Percentiles rank a stretch among this genome's conserved stretches.
These are phyloP conservation scores for Zosterops lateralis DNA, from an alignment of 2,113 vertebrate genomes.

Conservation along the genomic window DNA sequence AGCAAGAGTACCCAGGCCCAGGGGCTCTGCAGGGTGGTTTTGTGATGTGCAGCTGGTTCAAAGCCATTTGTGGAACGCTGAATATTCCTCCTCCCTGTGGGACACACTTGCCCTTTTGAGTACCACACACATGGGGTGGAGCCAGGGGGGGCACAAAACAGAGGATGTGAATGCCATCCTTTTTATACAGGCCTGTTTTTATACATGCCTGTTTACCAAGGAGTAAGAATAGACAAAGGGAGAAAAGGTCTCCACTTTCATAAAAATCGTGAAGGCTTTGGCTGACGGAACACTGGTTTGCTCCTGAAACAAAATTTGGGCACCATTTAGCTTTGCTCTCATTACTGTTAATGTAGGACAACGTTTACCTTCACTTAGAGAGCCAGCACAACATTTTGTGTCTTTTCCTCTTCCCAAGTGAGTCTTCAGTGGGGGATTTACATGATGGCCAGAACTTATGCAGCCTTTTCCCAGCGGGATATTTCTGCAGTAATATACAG, in stretches of 20 bases:
- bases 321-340: neutral
- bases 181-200: neutral
- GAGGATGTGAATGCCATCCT: neutral
- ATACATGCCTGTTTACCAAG: neutral
- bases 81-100: slow-evolving; percentile 57
- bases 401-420: neutral
- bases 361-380: neutral
- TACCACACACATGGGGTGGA: neutral
- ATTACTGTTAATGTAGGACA: neutral
- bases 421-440: neutral
- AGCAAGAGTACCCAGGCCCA: slow-evolving; percentile 45
- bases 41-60: slow-evolving; percentile 54
- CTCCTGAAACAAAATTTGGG: neutral
- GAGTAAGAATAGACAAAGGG: neutral
- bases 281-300: neutral
- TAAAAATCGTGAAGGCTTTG: neutral
- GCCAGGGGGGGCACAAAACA: neutral
- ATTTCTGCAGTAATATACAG: neutral
- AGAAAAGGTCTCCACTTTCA: neutral
- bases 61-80: slow-evolving; percentile 3
- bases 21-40: slow-evolving; percentile 39
- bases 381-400: neutral
- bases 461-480: neutral
- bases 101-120: slow-evolving; percentile 51
- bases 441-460: neutral